phyloP scores from a whole-genome alignment of 2,797 vertebrate genomes.

The Peromyscus attwateri region DNA sequence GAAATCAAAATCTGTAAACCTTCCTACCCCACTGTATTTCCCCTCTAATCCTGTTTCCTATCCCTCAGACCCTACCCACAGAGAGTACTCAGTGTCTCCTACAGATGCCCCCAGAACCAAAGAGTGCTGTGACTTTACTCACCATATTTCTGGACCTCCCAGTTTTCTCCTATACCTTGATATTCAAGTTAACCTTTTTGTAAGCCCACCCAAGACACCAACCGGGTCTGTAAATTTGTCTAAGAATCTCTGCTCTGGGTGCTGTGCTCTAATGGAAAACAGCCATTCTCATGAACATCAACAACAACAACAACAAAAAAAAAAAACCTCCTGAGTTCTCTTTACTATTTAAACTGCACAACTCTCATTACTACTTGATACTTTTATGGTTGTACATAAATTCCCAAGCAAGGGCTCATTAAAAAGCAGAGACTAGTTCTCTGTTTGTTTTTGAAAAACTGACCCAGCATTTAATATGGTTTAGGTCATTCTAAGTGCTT shows the following conservation, averaged over 20 bases:
- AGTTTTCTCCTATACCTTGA: neutral
- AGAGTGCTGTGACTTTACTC: neutral
- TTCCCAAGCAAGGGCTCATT: neutral
- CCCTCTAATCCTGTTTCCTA: neutral
- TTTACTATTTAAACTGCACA: neutral
- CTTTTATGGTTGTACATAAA: neutral
- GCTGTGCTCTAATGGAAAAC: neutral
- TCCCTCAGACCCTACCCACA: neutral
- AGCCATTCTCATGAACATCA: neutral
- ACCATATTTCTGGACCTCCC: neutral
- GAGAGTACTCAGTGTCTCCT: neutral
- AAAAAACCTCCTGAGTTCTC: neutral
- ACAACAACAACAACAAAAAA: neutral
- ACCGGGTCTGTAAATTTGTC: neutral
- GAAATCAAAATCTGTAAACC: neutral
- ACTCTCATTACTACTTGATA: neutral
- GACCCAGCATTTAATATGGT: neutral
- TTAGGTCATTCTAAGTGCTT: neutral
- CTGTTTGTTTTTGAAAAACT: neutral
- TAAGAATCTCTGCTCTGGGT: neutral
- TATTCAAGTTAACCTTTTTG: constrained; percentile 12
- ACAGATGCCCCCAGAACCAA: neutral
- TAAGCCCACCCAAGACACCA: neutral
- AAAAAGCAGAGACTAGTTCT: neutral
- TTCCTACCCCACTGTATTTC: neutral